Evolutionary conservation across 1,140 invertebrate species (phyloP).

Genomic region (Lepidurus packardi): DNA sequence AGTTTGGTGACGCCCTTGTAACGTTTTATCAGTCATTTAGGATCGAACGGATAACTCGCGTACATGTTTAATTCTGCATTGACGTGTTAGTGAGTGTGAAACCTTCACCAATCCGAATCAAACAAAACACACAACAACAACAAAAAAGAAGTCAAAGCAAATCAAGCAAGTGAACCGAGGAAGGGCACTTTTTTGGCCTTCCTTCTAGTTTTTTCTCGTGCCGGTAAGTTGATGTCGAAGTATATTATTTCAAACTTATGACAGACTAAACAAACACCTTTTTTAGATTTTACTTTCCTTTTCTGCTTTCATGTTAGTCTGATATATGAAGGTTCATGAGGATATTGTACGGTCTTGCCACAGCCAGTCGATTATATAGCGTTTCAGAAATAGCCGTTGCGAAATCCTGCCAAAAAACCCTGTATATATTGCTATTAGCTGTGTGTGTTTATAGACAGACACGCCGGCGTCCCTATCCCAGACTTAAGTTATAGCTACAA

Average conservation of each 20-base stretch:
- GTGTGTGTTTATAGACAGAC: not conserved
- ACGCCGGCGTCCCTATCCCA: not conserved
- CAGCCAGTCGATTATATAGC: not conserved
- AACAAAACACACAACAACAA: not conserved
- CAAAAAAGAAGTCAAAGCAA: not conserved
- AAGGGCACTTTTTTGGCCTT: slow-evolving; percentile 2
- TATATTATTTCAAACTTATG: not conserved
- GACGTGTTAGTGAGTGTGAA: not conserved
- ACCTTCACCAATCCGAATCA: not conserved
- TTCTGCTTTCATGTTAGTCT: no score
- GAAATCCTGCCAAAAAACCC: not conserved
- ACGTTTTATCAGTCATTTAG: slow-evolving; percentile 3
- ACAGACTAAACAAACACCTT: not conserved
- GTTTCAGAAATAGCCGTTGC: not conserved
- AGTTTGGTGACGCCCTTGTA: not conserved
- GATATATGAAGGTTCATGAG: no score
- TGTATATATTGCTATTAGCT: not conserved
- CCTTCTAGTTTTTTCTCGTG: not conserved
- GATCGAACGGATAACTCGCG: not conserved
- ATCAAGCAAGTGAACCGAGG: not conserved
- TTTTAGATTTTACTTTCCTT: not conserved
- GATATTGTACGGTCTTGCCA: not conserved
- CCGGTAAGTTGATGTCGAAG: not conserved
- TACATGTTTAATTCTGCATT: not conserved
- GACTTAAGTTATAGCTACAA: not conserved